phyloP scores from a whole-genome alignment of 1,140 invertebrate genomes.

The Penaeus vannamei region DNA sequence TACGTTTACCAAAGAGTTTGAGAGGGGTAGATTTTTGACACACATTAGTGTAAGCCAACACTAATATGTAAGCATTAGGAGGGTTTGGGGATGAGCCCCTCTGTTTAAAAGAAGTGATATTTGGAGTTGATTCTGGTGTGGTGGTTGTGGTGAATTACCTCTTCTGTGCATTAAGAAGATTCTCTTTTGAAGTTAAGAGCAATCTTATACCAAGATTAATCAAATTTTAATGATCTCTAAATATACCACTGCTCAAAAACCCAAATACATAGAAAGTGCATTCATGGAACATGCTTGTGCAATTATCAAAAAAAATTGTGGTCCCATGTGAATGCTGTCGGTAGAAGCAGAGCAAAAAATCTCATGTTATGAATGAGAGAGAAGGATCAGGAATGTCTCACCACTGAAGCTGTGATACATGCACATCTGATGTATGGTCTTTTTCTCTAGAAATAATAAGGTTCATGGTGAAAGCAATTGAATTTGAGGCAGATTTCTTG shows the following conservation, averaged over 20 bases:
- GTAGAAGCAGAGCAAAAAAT: not conserved
- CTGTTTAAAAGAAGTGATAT: not conserved
- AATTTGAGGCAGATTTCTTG: slow-evolving; percentile 20
- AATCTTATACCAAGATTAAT: slow-evolving; percentile 50
- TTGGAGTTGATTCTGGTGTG: slow-evolving; percentile 10
- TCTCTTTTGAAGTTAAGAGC: slow-evolving; percentile 23
- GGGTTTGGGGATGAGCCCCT: not conserved
- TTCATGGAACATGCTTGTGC: slow-evolving; percentile 46
- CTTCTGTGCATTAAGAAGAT: slow-evolving; percentile 46
- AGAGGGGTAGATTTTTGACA: slow-evolving; percentile 36
- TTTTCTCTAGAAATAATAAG: not conserved
- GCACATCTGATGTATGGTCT: slow-evolving; percentile 29
- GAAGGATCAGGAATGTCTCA: slow-evolving; percentile 3
- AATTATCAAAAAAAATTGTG: slow-evolving; percentile 35
- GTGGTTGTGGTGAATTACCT: slow-evolving; percentile 58
- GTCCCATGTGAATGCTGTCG: slow-evolving; percentile 41
- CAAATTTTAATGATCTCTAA: slow-evolving; percentile 61
- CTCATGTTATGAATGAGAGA: too few species aligned
- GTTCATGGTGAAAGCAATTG: slow-evolving; percentile 16
- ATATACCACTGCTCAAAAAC: slow-evolving; percentile 58
- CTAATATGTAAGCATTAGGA: too few species aligned
- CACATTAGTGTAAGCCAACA: too few species aligned
- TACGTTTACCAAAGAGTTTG: slow-evolving; percentile 59
- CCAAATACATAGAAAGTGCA: slow-evolving; percentile 38
- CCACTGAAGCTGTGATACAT: slow-evolving; percentile 42